Percentiles rank a stretch among this genome's conserved stretches.
These are phyloP conservation scores for Conomelus anceps DNA, from an alignment of 2,888 invertebrate species.

Conservation along the genomic window DNA sequence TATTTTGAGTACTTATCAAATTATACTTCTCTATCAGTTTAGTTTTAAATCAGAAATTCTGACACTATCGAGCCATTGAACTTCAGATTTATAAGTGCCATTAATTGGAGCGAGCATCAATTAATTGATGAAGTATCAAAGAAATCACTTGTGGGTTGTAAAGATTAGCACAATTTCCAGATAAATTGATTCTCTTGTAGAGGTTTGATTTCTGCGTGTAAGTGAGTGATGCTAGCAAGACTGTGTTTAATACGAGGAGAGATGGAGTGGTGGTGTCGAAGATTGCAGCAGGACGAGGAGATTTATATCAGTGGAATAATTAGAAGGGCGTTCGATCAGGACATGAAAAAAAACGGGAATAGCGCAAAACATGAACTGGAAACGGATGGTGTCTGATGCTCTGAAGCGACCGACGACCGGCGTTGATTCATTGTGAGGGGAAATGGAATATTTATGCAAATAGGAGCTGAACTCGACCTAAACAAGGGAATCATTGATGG, in stretches of 20 bases:
- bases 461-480: slow-evolving; percentile 2
- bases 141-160: background rate
- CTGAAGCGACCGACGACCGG: too few relatives aligned
- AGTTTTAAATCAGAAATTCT: too few relatives aligned
- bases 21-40: too few relatives aligned
- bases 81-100: too few relatives aligned
- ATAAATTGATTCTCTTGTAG: background rate
- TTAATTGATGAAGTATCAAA: too few relatives aligned
- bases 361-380: background rate
- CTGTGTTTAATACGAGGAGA: too few relatives aligned
- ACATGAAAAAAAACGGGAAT: background rate
- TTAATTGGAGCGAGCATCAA: too few relatives aligned
- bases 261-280: too few relatives aligned
- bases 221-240: background rate
- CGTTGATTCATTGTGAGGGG: slow-evolving; percentile 8
- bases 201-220: background rate
- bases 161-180: background rate
- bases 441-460: slow-evolving; percentile 14
- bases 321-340: background rate
- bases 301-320: background rate
- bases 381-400: background rate
- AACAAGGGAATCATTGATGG: slow-evolving; percentile 12
- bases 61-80: too few relatives aligned
- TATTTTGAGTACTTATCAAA: too few relatives aligned
- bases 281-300: background rate